phyloP scores from a whole-genome alignment of 2,797 vertebrate species.

The Poeciliopsis infans region DNA sequence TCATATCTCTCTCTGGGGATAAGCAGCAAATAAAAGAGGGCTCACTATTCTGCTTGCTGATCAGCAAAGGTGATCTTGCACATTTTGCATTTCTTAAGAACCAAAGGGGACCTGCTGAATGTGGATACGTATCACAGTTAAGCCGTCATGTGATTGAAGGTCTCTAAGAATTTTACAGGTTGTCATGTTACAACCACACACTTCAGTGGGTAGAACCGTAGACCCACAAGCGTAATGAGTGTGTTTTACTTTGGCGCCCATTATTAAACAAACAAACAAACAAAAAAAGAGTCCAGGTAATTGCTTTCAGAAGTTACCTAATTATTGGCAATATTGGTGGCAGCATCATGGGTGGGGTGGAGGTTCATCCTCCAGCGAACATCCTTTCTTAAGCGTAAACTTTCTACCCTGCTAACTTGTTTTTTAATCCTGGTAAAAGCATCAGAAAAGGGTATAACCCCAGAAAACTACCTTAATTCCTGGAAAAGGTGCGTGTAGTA shows the following conservation, averaged over 20 bases:
- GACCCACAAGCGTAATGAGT: not conserved
- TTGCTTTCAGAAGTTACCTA: not conserved
- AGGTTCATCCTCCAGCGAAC: not conserved
- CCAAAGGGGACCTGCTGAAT: not conserved
- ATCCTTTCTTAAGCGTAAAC: not conserved
- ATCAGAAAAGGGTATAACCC: not conserved
- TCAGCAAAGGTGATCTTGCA: slow-evolving; percentile 60
- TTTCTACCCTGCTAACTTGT: not conserved
- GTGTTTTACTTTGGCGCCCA: not conserved
- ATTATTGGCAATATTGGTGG: not conserved
- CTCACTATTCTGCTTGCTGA: slow-evolving; percentile 49
- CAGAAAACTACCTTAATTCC: not conserved
- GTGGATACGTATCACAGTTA: not conserved
- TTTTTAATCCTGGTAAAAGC: not conserved
- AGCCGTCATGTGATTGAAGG: not conserved
- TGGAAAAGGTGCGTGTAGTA: not conserved
- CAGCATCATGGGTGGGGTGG: not conserved
- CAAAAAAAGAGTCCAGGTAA: not conserved
- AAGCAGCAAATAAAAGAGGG: slow-evolving; percentile 44
- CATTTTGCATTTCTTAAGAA: slow-evolving; percentile 29
- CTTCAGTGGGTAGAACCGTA: not conserved
- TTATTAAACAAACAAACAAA: not conserved
- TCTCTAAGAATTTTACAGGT: not conserved
- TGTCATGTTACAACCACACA: no score
- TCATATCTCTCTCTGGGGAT: slow-evolving; percentile 66